Evolutionary conservation across 2,888 invertebrate species (phyloP), one percentile per base, ranked within the genome.

Genomic region (Timandra comae): DNA sequence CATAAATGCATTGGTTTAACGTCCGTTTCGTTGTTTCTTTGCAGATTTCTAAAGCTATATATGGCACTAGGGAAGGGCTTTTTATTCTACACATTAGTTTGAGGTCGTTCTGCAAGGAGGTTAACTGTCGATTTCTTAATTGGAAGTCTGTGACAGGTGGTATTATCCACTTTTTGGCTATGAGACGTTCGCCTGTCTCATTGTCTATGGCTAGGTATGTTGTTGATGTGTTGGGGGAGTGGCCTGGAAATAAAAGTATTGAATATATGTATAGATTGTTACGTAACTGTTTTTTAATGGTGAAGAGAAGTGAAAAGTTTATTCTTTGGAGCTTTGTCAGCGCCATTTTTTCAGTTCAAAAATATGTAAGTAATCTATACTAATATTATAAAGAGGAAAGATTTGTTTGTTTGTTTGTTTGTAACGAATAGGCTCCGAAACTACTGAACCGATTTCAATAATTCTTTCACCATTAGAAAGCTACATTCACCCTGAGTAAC

Each of bases 131-230:
- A 41, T 84, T 79, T 1, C 88, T 67, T 0, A 79, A 68, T 56
- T 73, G 76, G 43, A 75, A 77, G 61, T 84, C 75, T 0, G 58
- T 41, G 0, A 76, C 57, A 45, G 84, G 44, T 41, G 69, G 69
- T 3, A 93, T 73, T 25, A 73, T 85, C 96, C 96, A 97, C 66
- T 95, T 94, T 12, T 90, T 91, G 7, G 94, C 84, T 16, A 91
- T 89, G 0, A 94, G 76, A 28, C 91, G 64, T 45, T 93, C 91
- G 0, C 95, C 94, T 7, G 89, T 88, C 35, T 88, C 88, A 32
- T 88, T 87, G 61, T 96, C 96, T 10, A 96, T 88, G 3, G 93
- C 95, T 10, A 90, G 87, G 67, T 91, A 95, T 2, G 92, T 90
- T 12, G 91, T 89, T 27, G 91, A 91, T 4, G 94, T 94, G 44